Evolutionary conservation across 2,888 invertebrate species (phyloP).

Genomic region (Glomeris marginata): DNA sequence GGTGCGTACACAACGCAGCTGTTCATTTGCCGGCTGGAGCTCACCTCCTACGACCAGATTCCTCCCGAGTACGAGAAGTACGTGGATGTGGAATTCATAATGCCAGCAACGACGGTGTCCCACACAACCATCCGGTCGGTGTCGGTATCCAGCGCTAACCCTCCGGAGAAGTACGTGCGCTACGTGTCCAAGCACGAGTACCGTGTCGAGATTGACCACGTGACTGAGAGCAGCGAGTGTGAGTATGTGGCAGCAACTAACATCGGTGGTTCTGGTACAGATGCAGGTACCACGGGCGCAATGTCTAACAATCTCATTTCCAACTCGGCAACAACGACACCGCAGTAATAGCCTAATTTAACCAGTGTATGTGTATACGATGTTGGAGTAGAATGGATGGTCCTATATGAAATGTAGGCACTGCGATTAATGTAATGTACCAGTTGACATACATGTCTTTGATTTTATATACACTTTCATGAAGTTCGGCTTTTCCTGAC

Average conservation of each 20-base stretch:
- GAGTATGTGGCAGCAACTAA: constrained; percentile 16
- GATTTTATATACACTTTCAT: too few species aligned
- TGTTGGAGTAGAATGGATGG: too few species aligned
- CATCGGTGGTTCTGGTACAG: background rate
- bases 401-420: too few species aligned
- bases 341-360: too few species aligned
- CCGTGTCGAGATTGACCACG: constrained; percentile 81
- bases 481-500: too few species aligned
- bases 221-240: constrained; percentile 38
- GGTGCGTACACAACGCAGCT: constrained; percentile 97
- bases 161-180: constrained; percentile 96
- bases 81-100: constrained; percentile 90
- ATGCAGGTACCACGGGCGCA: background rate
- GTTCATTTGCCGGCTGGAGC: constrained; percentile 80
- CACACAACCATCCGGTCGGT: constrained; percentile 93
- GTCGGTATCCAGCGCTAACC: constrained; percentile 56
- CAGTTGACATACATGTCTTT: too few species aligned
- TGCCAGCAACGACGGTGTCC: constrained; percentile 89
- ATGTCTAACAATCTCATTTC: too few species aligned
- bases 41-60: constrained; percentile 94
- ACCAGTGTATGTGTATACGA: too few species aligned
- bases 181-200: constrained; percentile 94
- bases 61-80: constrained; percentile 80
- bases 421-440: too few species aligned
- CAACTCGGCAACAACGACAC: too few species aligned